phyloP scores from a whole-genome alignment of 2,888 invertebrate genomes.

The Perizoma affinitatum region DNA sequence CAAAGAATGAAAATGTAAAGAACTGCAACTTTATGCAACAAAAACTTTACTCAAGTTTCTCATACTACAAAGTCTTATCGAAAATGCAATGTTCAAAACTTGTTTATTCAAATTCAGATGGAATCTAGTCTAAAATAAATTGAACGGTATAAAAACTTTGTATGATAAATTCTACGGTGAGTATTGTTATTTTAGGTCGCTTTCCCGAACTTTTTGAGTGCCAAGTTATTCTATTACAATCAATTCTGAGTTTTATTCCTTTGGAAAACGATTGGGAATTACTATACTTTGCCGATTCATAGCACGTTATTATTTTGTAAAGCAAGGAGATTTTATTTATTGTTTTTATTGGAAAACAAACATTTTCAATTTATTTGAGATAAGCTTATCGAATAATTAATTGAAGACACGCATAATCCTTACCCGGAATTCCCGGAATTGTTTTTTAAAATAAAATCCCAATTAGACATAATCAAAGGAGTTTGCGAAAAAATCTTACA shows the following conservation, averaged over 20 bases:
- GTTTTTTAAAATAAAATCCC: no score
- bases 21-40: no score
- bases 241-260: conserved; percentile 29
- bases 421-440: no score
- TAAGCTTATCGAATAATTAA: not conserved
- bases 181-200: conserved; percentile 39
- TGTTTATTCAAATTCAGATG: conserved; percentile 27
- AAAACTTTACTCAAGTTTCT: not conserved
- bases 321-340: conserved; percentile 7
- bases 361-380: conserved; percentile 6
- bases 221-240: conserved; percentile 36
- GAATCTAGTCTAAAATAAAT: conserved; percentile 36
- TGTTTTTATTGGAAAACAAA: conserved; percentile 14
- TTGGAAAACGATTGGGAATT: conserved; percentile 24
- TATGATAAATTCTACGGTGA: conserved; percentile 32
- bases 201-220: conserved; percentile 36
- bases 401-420: no score
- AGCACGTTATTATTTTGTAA: conserved; percentile 21
- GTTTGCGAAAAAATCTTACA: no score
- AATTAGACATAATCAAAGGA: no score
- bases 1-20: no score
- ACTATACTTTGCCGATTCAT: conserved; percentile 20
- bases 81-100: conserved; percentile 30
- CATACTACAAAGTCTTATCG: conserved; percentile 9
- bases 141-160: conserved; percentile 37